A percentile compares a stretch with the other conserved stretches of the same genome.
Evolutionary conservation across 2,113 vertebrate species (phyloP).

Genomic region (Trinectes maculatus): DNA sequence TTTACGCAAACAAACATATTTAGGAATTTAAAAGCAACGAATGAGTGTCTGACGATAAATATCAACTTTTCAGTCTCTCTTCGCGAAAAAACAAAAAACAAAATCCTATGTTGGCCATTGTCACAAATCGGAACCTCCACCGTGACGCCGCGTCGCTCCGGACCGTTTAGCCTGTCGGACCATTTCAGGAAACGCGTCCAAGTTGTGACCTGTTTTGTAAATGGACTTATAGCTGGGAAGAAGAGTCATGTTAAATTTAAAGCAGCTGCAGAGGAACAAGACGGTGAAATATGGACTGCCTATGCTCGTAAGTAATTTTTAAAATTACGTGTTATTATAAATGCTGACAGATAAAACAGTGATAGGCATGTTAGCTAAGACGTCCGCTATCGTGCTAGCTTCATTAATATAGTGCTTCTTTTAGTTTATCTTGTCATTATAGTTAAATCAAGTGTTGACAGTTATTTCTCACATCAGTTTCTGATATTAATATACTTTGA

Average conservation of each 20-base stretch:
- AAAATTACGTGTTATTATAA: background rate
- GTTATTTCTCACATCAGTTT: too few relatives aligned
- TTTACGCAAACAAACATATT: background rate
- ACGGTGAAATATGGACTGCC: slow-evolving; percentile 88
- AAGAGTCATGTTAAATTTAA: slow-evolving; percentile 67
- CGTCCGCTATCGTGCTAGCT: too few relatives aligned
- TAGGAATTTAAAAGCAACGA: background rate
- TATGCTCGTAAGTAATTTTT: slow-evolving; percentile 85
- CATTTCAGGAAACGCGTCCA: slow-evolving; percentile 1
- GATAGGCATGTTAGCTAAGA: background rate
- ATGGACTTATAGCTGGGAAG: slow-evolving; percentile 22
- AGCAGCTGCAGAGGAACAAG: slow-evolving; percentile 73
- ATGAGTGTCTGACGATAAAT: background rate
- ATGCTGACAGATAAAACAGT: too few relatives aligned
- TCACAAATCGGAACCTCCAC: slow-evolving; percentile 22
- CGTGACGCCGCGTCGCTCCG: background rate
- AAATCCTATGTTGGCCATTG: too few relatives aligned
- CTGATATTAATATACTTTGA: too few relatives aligned
- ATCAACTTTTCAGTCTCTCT: too few relatives aligned
- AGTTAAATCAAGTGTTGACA: too few relatives aligned
- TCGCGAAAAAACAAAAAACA: background rate
- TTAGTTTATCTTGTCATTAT: too few relatives aligned
- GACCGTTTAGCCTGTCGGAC: slow-evolving; percentile 32
- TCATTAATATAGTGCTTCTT: too few relatives aligned
- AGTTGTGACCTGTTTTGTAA: slow-evolving; percentile 31